Conservation (phyloP, 2,797 vertebrate species). For the Eutrigla gurnardus region DNA sequence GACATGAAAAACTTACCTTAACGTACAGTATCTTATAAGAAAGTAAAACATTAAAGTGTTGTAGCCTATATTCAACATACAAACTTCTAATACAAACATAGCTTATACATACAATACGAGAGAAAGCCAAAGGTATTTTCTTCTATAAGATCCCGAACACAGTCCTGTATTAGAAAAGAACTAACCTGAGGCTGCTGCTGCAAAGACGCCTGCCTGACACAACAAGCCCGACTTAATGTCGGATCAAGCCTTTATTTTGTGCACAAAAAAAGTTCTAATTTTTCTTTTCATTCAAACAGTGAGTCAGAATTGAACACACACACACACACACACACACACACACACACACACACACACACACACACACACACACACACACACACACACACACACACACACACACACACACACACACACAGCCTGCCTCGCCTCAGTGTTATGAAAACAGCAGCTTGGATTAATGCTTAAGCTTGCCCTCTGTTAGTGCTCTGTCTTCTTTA, state of each 20-base stretch:
- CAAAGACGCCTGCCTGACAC: constrained; percentile 34
- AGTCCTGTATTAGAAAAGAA: constrained; percentile 10
- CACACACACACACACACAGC: constrained; percentile 1
- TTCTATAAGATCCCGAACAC: background rate
- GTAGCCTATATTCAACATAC: background rate
- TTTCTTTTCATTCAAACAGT: constrained; percentile 14
- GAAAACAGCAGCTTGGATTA: constrained; percentile 57
- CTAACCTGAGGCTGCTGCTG: constrained; percentile 45
- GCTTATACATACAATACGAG: background rate
- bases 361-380: background rate
- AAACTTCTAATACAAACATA: background rate
- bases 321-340: constrained; percentile 4
- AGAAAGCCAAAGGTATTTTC: background rate
- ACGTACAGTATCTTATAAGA: background rate
- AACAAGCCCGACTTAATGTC: constrained; percentile 46
- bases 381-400: constrained; percentile 15
- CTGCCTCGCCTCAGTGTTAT: constrained; percentile 29
- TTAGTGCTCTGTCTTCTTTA: constrained; percentile 10
- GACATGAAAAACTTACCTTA: no score
- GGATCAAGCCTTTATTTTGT: constrained; percentile 13
- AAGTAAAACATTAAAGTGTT: background rate
- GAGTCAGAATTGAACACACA: constrained; percentile 6
- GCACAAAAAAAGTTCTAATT: constrained; percentile 6
- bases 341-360: constrained; percentile 13
- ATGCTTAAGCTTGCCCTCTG: constrained; percentile 61